These are phyloP conservation scores for Polyploca ridens DNA, from an alignment of 2,888 invertebrate species.

Conservation along the genomic window DNA sequence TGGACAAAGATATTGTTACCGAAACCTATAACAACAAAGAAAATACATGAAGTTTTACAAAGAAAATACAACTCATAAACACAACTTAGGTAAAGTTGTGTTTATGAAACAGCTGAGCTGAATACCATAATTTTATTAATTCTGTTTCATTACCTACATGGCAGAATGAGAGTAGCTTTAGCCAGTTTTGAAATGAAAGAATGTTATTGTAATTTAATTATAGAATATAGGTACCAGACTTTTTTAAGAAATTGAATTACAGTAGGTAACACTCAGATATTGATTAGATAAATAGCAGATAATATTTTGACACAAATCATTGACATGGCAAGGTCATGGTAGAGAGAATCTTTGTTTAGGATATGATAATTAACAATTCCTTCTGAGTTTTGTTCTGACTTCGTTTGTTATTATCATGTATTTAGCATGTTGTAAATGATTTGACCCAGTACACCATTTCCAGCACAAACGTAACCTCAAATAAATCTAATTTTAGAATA, in stretches of 20 bases:
- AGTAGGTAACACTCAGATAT: background rate
- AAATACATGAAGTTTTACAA: background rate
- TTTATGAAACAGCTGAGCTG: too few relatives aligned
- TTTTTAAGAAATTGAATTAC: too few relatives aligned
- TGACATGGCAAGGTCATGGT: background rate
- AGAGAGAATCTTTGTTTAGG: background rate
- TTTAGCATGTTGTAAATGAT: background rate
- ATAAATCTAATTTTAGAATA: conserved; percentile 43
- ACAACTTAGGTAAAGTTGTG: background rate
- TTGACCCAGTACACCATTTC: background rate
- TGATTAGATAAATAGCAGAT: background rate
- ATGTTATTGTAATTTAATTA: too few relatives aligned
- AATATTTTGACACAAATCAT: background rate
- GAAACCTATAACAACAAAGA: background rate
- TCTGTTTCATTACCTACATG: too few relatives aligned
- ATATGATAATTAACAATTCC: background rate
- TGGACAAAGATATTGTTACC: conserved; percentile 5
- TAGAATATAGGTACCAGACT: too few relatives aligned
- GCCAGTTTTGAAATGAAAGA: too few relatives aligned
- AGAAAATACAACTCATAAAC: background rate
- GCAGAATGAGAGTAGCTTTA: too few relatives aligned
- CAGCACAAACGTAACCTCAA: conserved; percentile 47
- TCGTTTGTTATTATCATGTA: background rate
- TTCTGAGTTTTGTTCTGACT: background rate
- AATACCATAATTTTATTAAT: too few relatives aligned